Percentiles rank a stretch among this genome's conserved stretches.
Evolutionary conservation across 1,140 invertebrate genomes (phyloP).

Genomic region (Acarapis woodi): DNA sequence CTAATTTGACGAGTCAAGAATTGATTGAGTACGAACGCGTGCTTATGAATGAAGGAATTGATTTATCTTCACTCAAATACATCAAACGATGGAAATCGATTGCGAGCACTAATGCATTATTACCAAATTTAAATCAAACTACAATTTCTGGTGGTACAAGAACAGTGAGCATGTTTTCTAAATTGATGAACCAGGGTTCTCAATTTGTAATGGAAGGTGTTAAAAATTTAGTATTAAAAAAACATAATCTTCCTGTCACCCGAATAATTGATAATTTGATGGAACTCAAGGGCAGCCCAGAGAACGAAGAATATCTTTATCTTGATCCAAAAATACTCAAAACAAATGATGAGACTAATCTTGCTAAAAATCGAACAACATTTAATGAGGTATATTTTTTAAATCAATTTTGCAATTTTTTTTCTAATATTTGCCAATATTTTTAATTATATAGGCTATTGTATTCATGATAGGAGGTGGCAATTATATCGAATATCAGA

Average conservation of each 20-base stretch:
- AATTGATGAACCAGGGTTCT: constrained; percentile 80
- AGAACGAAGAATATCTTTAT: constrained; percentile 60
- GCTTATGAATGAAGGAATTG: constrained; percentile 48
- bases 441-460: constrained; percentile 40
- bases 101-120: constrained; percentile 6
- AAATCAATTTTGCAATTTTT: background rate
- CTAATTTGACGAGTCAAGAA: constrained; percentile 41
- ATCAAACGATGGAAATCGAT: constrained; percentile 72
- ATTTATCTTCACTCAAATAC: constrained; percentile 47
- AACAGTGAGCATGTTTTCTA: constrained; percentile 92
- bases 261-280: constrained; percentile 70
- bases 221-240: constrained; percentile 94
- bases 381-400: constrained; percentile 17
- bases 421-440: constrained; percentile 1
- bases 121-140: constrained; percentile 25
- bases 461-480: constrained; percentile 94
- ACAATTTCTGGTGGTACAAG: constrained; percentile 77
- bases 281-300: constrained; percentile 43
- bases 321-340: constrained; percentile 72
- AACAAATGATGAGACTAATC: constrained; percentile 25
- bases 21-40: constrained; percentile 47
- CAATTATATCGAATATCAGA: constrained; percentile 98
- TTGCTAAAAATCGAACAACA: constrained; percentile 18
- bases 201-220: constrained; percentile 99
- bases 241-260: constrained; percentile 67